Base-by-base conservation (phyloP, 2,113 vertebrate genomes). In the Ceyx cyanopectus region DNA sequence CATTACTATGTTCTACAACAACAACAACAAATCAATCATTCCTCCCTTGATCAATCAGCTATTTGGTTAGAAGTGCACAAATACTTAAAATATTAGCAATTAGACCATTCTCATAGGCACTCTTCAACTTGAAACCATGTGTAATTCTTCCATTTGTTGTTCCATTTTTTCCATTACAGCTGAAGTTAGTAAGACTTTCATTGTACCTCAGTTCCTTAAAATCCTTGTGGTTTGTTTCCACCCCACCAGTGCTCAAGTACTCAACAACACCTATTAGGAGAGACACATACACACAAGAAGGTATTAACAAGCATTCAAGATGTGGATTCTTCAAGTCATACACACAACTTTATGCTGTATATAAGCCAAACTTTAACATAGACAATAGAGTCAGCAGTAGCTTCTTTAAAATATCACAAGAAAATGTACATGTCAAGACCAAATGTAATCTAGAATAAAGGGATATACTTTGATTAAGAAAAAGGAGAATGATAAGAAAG, bases 161-260 rank as follows among this genome's bases (percentile, higher is more conserved):
- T 97, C 98, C 99, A 92, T 98, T 99, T 97, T 99, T 99, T 75
- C 99, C 99, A 24, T 99, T 99, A 91, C 98, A 99, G 97, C 98
- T 99, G 97, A 99, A 99, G 98, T 99, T 99, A 91, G 98, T 99
- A 94, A 99, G 98, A 97, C 99, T 98, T 98, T 99, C 99, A 76
- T 98, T 99, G 56, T 99, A 99, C 93, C 99, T 98, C 87, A 99
- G 98, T 97, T 99, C 99, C 97, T 99, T 99, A 97, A 99, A 99
- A 98, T 99, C 99, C 96, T 99, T 99, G 97, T 99, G 99, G 90
- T 99, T 99, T 97, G 99, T 98, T 98, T 99, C 99, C 96, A 99
- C 99, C 72, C 99, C 99, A 62, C 99, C 99, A 57, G 98, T 98
- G 96, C 99, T 99, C 96, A 99, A 98, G 97, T 99, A 99, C 96